Base-by-base conservation (phyloP, 2,797 vertebrate genomes). In the Sebastes diaconus region DNA sequence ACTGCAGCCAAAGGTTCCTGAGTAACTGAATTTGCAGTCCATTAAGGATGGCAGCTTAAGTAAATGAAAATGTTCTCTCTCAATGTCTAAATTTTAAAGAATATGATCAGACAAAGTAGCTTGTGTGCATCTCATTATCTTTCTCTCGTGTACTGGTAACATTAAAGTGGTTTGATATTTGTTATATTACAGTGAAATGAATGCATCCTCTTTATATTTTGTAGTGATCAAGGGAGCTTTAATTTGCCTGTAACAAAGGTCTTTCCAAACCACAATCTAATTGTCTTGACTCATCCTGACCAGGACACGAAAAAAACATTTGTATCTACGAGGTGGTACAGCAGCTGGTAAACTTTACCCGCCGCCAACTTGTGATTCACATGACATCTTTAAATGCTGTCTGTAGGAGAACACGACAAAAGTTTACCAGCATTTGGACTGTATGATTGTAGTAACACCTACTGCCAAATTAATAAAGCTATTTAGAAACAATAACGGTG, bases 21-120 rank as follows among this genome's bases (percentile, higher is more conserved):
- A 84, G 74, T 85, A 81, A 85, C 79, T 84, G 69, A 64, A 87
- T 90, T 75, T 90, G 79, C n/a, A 29, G 79, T 75, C 73, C 85
- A 89, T 89, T 85, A 88, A 87, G 77, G 73, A 83, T 55, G 65
- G 60, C 64, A 68, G 74, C 36, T 90, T 74, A 81, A 84, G 75
- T 57, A 83, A 83, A 91, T 89, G 46, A 80, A 87, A 84, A 77
- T 11, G 4, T 65, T 75, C 4, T 25, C 58, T 58, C 25, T 73
- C 4, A 14, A 64, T 34, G 42, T 79, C 63, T 22, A 80, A 22
- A 82, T 79, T 68, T 78, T 10, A 54, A 77, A 84, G 59, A 81
- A 83, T 52, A 80, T 52, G 66, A 87, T 78, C 66, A 81, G 59
- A 84, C 24, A 72, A 61, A 87, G 79, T 25, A 34, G 80, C 60